Evolutionary conservation across 2,888 invertebrate genomes (phyloP), one percentile per base, ranked within the genome.

Genomic region (Eupithecia insigniata): DNA sequence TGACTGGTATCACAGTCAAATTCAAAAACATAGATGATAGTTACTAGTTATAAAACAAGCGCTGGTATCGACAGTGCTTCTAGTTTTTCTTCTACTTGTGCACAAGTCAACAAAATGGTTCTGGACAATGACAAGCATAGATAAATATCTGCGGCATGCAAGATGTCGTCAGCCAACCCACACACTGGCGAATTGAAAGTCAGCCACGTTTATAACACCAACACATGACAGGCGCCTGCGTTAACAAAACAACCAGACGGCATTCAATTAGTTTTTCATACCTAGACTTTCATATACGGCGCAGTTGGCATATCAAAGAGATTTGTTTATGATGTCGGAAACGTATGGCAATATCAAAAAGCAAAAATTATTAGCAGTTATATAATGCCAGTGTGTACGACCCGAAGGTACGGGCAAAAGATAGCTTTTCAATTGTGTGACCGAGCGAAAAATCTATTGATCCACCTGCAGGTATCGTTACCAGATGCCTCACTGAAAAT

Each of bases 161-260:
- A 14, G 67, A 73, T 70, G 65, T 68, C 68, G 73, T 66, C 73
- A 74, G n/a, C 55, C 68, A 66, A 65, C 70, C 66, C 73, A 68
- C 73, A 67, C 73, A 51, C 46, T 12, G 58, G 61, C 32, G 36
- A 72, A 62, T 66, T 69, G 69, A 69, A 72, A 69, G 61, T 67
- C 60, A 62, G 12, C 55, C 55, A 55, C 55, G 55, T 14, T 55
- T 14, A 55, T 12, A 7, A 55, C 22, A 36, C 62, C 72, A 69
- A 64, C 62, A 32, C n/a, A n/a, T n/a, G n/a, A n/a, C 34, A 62
- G 18, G 10, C 46, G 46, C 26, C 55, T 26, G 22, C 51, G 32
- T 32, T 51, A 46, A 26, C 69, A 62, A 69, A 61, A 46, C 69
- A 69, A 60, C 30, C 60, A 30, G 60, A 28, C 28, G 18, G 8